These are phyloP conservation scores for Patella depressa DNA, from an alignment of 2,888 invertebrate species.

Conservation along the genomic window DNA sequence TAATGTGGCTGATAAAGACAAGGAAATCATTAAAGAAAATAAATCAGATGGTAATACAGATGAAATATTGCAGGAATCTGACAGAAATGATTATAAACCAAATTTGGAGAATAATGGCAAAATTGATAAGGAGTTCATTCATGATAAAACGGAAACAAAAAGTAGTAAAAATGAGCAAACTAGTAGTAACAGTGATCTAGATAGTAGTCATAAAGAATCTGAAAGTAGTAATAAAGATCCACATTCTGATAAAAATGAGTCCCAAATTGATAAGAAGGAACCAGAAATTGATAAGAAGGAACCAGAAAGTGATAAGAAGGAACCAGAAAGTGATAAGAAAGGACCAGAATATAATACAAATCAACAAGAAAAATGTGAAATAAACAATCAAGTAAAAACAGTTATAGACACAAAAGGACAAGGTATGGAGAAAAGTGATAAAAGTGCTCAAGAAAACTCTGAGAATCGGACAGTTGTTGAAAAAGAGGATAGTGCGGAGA, in stretches of 20 bases:
- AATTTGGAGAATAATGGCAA: no score
- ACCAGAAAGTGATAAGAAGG: neutral
- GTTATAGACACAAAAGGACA: neutral
- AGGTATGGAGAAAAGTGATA: conserved; percentile 2
- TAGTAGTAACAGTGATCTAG: neutral
- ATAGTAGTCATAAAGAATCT: no score
- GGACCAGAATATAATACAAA: no score
- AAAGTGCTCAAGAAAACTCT: neutral
- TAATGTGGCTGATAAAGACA: neutral
- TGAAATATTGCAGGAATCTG: no score
- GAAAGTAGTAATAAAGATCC: neutral
- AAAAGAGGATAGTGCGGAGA: conserved; percentile 69
- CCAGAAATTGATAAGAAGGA: neutral
- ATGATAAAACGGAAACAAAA: neutral
- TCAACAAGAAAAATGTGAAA: no score
- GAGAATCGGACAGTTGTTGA: conserved; percentile 3
- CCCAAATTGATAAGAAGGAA: neutral
- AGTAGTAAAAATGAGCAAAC: neutral
- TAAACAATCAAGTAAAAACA: no score
- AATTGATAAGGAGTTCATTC: no score
- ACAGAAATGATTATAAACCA: no score
- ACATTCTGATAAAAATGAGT: neutral
- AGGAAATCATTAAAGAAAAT: conserved; percentile 39
- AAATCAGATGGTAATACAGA: no score
- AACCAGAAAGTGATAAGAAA: neutral